A percentile compares a stretch with the other conserved stretches of the same genome.
These are phyloP conservation scores for Pristionchus pacificus DNA, from an alignment of 1,140 invertebrate species.

Conservation along the genomic window DNA sequence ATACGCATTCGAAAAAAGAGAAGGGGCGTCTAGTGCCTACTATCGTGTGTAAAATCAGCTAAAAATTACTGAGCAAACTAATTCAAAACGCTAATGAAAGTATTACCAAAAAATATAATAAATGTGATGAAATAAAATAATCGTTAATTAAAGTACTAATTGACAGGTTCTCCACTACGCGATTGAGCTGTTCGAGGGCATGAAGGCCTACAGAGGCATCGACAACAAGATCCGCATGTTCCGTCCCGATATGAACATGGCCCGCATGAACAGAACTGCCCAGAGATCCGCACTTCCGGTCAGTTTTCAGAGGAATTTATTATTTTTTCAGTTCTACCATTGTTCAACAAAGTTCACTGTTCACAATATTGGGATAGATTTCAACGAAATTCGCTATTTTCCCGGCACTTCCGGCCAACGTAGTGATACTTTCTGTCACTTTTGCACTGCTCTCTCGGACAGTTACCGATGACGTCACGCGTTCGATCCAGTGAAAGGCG, in stretches of 20 bases:
- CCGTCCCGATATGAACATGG: conserved; percentile 89
- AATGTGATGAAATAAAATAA: too few species aligned
- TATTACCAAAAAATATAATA: too few species aligned
- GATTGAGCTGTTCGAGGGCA: conserved; percentile 88
- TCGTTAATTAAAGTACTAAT: too few species aligned
- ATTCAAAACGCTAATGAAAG: too few species aligned
- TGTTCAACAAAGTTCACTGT: conserved; percentile 15
- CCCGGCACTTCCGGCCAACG: not conserved
- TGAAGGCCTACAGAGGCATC: conserved; percentile 91
- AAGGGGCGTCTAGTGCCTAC: too few species aligned
- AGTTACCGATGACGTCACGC: conserved; percentile 6
- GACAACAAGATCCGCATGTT: conserved; percentile 90
- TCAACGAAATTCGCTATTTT: not conserved
- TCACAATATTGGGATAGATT: not conserved
- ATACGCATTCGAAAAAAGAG: too few species aligned
- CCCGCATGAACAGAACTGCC: conserved; percentile 81
- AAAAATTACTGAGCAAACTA: too few species aligned
- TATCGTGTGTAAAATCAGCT: too few species aligned
- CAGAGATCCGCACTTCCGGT: conserved; percentile 76
- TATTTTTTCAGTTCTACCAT: conserved; percentile 11
- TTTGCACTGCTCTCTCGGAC: conserved; percentile 9
- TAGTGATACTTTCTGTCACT: not conserved
- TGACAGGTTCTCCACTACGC: conserved; percentile 56
- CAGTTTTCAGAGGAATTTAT: too few species aligned
- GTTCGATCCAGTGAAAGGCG: conserved; percentile 9